These are phyloP conservation scores for Hipparchia semele DNA, from an alignment of 2,888 invertebrate species.

Conservation along the genomic window DNA sequence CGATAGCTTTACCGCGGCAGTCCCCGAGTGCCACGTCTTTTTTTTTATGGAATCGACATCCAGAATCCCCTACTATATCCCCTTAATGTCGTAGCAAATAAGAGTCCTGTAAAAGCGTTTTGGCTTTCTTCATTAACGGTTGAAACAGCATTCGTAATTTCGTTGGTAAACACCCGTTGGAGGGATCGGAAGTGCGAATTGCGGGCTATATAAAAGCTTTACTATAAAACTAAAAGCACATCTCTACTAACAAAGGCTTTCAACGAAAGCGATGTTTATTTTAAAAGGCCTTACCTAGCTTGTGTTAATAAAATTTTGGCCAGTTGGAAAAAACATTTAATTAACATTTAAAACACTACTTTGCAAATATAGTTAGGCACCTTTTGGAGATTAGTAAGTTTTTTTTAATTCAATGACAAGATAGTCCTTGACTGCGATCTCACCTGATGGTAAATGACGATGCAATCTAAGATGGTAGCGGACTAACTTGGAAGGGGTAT, in stretches of 20 bases:
- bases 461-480: too few relatives aligned
- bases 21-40: too few relatives aligned
- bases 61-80: too few relatives aligned
- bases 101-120: not conserved
- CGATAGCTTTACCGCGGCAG: too few relatives aligned
- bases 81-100: not conserved
- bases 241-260: not conserved
- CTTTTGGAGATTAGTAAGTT: too few relatives aligned
- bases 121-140: slow-evolving; percentile 9
- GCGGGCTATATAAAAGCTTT: slow-evolving; percentile 15
- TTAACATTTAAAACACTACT: too few relatives aligned
- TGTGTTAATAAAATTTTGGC: not conserved
- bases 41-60: too few relatives aligned
- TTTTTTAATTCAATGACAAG: too few relatives aligned
- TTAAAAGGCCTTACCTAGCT: not conserved
- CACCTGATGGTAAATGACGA: too few relatives aligned
- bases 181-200: slow-evolving; percentile 16
- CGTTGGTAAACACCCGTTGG: slow-evolving; percentile 7
- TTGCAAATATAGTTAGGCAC: too few relatives aligned
- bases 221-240: slow-evolving; percentile 13
- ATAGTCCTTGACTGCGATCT: too few relatives aligned
- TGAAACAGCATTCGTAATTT: slow-evolving; percentile 16
- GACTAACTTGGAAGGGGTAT: too few relatives aligned
- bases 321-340: not conserved
- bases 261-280: not conserved